Base-by-base conservation (phyloP, 2,888 invertebrate species). In the Nephrotoma flavescens region DNA sequence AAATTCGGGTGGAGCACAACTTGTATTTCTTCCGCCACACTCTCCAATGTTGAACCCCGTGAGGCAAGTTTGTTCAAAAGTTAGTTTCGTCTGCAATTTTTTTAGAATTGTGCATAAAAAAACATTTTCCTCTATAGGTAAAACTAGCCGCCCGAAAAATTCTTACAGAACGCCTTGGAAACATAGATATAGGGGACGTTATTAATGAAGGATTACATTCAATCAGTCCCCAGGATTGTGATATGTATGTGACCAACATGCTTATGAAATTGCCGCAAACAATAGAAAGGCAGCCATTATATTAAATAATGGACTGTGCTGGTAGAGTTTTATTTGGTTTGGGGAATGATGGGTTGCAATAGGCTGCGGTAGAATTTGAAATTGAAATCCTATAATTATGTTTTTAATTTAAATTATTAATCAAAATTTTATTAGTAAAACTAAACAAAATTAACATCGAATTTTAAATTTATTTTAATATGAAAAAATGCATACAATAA, bases 1-100 rank as follows among this genome's bases (percentile, higher is more conserved):
- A 3, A 11, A 47, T 12, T 47, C n/a, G n/a, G n/a, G n/a, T 4
- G 11, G 11, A 12, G 47, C 47, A 12, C 47, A 47, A 47, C n/a
- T 47, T 12, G 47, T 47, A 47, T 47, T 47, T 47, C 47, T 47
- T 57, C 71, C 86, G 83, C 42, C 41, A 86, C 44, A 83, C 44
- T 4, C 42, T 2, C 83, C 83, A 7, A 86, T 83, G 71, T 44
- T 86, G n/a, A 86, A 83, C 4, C 42, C 86, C 42, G 42, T 84
- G 41, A 52, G 47, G 83, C 42, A 86, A 44, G 83, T 84, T 9
- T 83, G 84, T 86, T 86, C 84, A 42, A 84, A 86, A 84, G 83
- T 86, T 15, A 86, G 47, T 47, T 12, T 47, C n/a, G 47, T 47
- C n/a, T 47, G n/a, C 3, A 47, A 47, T 47, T 47, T 47, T 19